Conservation (phyloP, 2,888 invertebrate species). For the Nezara viridula region DNA sequence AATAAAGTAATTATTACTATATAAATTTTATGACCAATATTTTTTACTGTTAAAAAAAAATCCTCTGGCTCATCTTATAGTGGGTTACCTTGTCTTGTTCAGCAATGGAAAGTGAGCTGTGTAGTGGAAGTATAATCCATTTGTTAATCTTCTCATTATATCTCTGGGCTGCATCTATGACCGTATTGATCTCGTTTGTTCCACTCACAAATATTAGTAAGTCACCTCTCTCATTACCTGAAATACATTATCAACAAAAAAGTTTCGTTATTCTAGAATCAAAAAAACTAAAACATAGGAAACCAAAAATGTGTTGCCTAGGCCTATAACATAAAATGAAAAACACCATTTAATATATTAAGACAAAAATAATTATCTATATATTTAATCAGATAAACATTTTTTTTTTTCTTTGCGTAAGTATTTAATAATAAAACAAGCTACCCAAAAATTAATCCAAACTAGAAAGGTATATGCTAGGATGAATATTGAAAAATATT, state of each 20-base stretch:
- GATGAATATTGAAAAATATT: too few relatives aligned
- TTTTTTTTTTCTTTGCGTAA: too few relatives aligned
- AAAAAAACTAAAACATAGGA: slow-evolving; percentile 57
- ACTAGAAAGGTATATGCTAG: too few relatives aligned
- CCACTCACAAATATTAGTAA: slow-evolving; percentile 95
- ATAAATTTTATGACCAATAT: background rate
- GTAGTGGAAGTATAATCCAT: slow-evolving; percentile 95
- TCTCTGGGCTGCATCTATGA: slow-evolving; percentile 87
- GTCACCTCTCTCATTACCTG: slow-evolving; percentile 88
- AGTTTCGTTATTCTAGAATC: slow-evolving; percentile 31
- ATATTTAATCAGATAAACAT: too few relatives aligned
- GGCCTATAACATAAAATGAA: slow-evolving; percentile 60
- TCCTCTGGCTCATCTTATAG: background rate
- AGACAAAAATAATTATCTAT: too few relatives aligned
- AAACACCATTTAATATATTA: slow-evolving; percentile 53
- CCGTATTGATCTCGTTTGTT: slow-evolving; percentile 89
- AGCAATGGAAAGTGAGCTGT: slow-evolving; percentile 90
- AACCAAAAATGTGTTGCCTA: background rate
- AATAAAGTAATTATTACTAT: too few relatives aligned
- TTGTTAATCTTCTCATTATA: slow-evolving; percentile 82
- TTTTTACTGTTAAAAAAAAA: background rate
- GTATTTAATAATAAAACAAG: too few relatives aligned
- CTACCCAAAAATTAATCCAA: too few relatives aligned
- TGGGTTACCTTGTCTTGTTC: slow-evolving; percentile 93
- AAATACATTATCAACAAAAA: slow-evolving; percentile 60